These are phyloP conservation scores for Sinocyclocheilus rhinocerous DNA, from an alignment of 2,113 vertebrate species.

Conservation along the genomic window DNA sequence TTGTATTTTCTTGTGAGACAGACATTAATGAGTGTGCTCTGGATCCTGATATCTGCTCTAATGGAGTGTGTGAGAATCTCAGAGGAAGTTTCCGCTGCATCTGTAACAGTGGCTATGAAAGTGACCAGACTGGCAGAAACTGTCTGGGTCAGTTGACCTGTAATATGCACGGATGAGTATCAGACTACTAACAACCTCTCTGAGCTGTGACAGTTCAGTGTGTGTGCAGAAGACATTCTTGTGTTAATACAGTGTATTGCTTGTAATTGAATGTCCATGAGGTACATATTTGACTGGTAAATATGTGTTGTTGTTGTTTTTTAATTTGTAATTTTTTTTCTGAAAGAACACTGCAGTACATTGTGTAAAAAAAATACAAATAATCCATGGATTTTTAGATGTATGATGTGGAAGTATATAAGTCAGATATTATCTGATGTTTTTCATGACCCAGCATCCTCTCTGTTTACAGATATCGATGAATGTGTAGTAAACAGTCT, in stretches of 20 bases:
- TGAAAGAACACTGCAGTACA: neutral
- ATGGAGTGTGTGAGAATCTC: conserved; percentile 80
- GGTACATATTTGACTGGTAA: neutral
- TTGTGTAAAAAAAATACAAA: neutral
- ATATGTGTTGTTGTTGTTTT: neutral
- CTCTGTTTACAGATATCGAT: conserved; percentile 72
- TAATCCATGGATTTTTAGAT: neutral
- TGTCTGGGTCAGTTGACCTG: conserved; percentile 73
- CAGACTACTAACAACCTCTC: neutral
- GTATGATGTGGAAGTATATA: neutral
- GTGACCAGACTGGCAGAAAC: conserved; percentile 71
- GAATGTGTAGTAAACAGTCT: conserved; percentile 76
- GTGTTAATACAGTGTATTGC: neutral
- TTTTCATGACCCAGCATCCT: neutral
- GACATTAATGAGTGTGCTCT: conserved; percentile 82
- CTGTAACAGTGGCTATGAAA: conserved; percentile 79
- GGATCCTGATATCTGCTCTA: conserved; percentile 79
- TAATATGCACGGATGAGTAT: neutral
- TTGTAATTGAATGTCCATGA: too few relatives aligned
- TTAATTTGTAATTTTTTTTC: neutral
- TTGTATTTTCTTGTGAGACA: conserved; percentile 49
- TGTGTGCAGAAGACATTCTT: neutral
- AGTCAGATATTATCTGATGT: neutral
- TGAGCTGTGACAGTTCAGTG: neutral
- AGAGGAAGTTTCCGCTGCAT: conserved; percentile 76